Evolutionary conservation across 2,888 invertebrate species (phyloP), one percentile per base, ranked within the genome.

Genomic region (Clostera curtula): DNA sequence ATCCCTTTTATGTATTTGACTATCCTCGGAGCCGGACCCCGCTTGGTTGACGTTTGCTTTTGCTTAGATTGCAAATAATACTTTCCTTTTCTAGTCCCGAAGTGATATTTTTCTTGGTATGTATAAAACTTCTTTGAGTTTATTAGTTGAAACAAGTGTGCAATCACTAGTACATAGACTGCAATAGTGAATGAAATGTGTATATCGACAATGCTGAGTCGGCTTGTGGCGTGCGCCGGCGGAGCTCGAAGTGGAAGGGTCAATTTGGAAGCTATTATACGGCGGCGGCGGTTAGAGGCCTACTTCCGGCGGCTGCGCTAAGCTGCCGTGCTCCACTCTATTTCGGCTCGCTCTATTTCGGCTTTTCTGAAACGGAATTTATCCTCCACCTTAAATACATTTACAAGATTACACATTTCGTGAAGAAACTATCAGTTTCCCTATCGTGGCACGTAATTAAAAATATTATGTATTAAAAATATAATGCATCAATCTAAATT

Each of bases 181-280:
- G n/a, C n/a, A 25, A 24, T 28, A 34, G 27, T 27, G 27, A 29
- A 30, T 29, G 21, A 43, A 46, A 34, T 27, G 34, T 41, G 26
- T 36, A 35, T 36, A 39, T 34, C 48, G 47, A 56, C 63, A 63
- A 57, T 58, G 56, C 62, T 62, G 53, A 61, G 48, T n/a, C n/a
- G n/a, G 48, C 49, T 35, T 55, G 52, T 44, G 47, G 34, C 40
- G 32, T 31, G 40, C 42, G 41, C 49, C 56, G 44, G 49, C 57
- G 56, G 51, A 67, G 53, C 55, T 63, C 55, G 59, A 55, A 69
- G 63, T 69, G 59, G 69, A 71, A 71, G 72, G 76, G 74, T 79
- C 79, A 79, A 80, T 80, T 80, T 80, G 63, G 67, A 71, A 71
- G 74, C 79, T 74, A 82, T 83, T 82, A 80, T 79, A 79, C 73